These are phyloP conservation scores for Samia ricini DNA, from an alignment of 1,140 invertebrate genomes.

Conservation along the genomic window DNA sequence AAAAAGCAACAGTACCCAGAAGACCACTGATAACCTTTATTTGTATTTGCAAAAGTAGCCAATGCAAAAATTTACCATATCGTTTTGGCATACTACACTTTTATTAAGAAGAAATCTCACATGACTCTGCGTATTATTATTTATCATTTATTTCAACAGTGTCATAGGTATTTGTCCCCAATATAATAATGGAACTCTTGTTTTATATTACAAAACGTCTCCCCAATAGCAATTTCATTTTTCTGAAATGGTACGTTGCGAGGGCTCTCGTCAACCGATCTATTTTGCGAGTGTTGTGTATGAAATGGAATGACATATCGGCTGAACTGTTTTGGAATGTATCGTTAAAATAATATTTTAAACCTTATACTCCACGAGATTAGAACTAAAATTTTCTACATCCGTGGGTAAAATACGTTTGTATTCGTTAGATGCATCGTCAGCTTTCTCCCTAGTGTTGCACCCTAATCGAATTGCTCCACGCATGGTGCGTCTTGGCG, in stretches of 20 bases:
- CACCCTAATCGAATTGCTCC: constrained; percentile 73
- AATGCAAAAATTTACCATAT: too few relatives aligned
- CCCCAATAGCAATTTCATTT: constrained; percentile 73
- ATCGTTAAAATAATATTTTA: constrained; percentile 9
- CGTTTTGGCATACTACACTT: background rate
- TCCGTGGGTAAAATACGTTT: constrained; percentile 28
- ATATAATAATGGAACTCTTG: constrained; percentile 5
- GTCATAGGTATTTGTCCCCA: background rate
- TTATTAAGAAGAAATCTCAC: background rate
- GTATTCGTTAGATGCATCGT: constrained; percentile 56
- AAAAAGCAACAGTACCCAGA: too few relatives aligned
- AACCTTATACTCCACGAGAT: constrained; percentile 22
- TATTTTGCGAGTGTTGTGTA: constrained; percentile 69
- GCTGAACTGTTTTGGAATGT: constrained; percentile 25
- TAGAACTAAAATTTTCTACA: constrained; percentile 13
- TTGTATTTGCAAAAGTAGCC: too few relatives aligned
- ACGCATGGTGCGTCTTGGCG: constrained; percentile 65
- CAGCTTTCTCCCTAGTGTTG: constrained; percentile 63
- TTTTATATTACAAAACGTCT: constrained; percentile 32
- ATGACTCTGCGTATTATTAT: background rate
- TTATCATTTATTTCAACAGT: constrained; percentile 2
- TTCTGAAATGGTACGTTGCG: constrained; percentile 65
- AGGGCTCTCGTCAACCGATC: constrained; percentile 67
- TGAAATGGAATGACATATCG: constrained; percentile 70
- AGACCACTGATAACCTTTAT: too few relatives aligned